phyloP scores from a whole-genome alignment of 2,797 vertebrate genomes.

The Siniperca undulata region DNA sequence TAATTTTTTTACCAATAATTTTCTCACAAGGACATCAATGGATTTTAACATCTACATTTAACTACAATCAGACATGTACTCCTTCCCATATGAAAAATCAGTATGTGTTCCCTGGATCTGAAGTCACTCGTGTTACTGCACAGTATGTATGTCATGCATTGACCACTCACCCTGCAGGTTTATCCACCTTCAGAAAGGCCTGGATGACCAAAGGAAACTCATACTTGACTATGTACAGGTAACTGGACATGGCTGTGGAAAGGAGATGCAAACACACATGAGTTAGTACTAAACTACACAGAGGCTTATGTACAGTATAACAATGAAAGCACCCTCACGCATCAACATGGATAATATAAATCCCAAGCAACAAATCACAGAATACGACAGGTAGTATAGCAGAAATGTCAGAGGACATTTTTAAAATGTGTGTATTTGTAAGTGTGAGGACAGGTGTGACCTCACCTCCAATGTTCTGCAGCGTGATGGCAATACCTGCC shows the following conservation, averaged over 20 bases:
- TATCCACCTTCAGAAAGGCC: constrained; percentile 92
- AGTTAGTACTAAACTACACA: constrained; percentile 2
- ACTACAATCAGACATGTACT: neutral
- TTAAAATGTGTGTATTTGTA: constrained; percentile 12
- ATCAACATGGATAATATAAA: constrained; percentile 5
- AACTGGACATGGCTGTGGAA: constrained; percentile 96
- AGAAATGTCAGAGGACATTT: constrained; percentile 41
- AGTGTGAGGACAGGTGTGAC: constrained; percentile 34
- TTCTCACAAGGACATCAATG: neutral
- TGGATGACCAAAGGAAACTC: constrained; percentile 98
- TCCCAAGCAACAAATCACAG: neutral
- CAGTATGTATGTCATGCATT: neutral
- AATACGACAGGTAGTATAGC: constrained; percentile 39
- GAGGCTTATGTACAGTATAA: neutral
- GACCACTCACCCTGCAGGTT: constrained; percentile 90
- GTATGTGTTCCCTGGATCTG: neutral
- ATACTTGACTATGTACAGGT: constrained; percentile 98
- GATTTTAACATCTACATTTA: neutral
- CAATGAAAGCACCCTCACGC: neutral
- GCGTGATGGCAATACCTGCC: constrained; percentile 93
- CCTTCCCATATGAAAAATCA: neutral
- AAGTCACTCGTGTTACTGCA: neutral
- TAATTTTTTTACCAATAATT: neutral
- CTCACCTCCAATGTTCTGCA: constrained; percentile 97
- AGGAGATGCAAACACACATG: constrained; percentile 26